Percentiles rank a stretch among this genome's conserved stretches.
These are phyloP conservation scores for Xestobium rufovillosum DNA, from an alignment of 2,888 invertebrate genomes.

Conservation along the genomic window DNA sequence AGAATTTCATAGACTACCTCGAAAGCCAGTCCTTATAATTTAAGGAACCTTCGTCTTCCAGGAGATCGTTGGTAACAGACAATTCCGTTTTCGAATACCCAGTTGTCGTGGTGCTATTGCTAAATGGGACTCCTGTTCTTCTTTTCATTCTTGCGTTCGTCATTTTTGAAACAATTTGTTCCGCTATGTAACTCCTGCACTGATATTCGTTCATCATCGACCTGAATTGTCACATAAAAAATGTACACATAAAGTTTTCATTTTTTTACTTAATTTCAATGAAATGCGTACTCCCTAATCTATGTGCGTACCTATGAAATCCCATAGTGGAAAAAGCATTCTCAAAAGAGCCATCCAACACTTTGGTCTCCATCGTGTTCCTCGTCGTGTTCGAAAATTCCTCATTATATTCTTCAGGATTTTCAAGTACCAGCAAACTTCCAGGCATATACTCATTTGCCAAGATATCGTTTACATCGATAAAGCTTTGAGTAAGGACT, in stretches of 20 bases:
- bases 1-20: slow-evolving; percentile 46
- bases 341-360: slow-evolving; percentile 51
- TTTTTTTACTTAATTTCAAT: slow-evolving; percentile 4
- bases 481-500: slow-evolving; percentile 30
- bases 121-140: slow-evolving; percentile 41
- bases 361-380: slow-evolving; percentile 15
- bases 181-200: slow-evolving; percentile 66
- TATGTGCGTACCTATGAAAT: slow-evolving; percentile 55
- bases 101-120: slow-evolving; percentile 30
- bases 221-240: slow-evolving; percentile 40
- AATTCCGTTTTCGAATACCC: slow-evolving; percentile 22
- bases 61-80: slow-evolving; percentile 43
- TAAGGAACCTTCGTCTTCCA: slow-evolving; percentile 64
- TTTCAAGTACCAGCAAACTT: slow-evolving; percentile 49
- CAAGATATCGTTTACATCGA: slow-evolving; percentile 59
- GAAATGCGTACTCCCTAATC: slow-evolving; percentile 6
- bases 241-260: not conserved
- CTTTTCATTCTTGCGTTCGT: slow-evolving; percentile 42
- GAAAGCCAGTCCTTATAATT: slow-evolving; percentile 69
- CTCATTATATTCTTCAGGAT: slow-evolving; percentile 30
- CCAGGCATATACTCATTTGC: slow-evolving; percentile 64
- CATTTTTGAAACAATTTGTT: slow-evolving; percentile 63
- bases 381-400: slow-evolving; percentile 20
- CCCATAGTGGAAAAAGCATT: slow-evolving; percentile 58
- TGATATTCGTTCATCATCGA: slow-evolving; percentile 73